Evolutionary conservation across 2,797 vertebrate genomes (phyloP).

Genomic region (Glossophaga mutica): DNA sequence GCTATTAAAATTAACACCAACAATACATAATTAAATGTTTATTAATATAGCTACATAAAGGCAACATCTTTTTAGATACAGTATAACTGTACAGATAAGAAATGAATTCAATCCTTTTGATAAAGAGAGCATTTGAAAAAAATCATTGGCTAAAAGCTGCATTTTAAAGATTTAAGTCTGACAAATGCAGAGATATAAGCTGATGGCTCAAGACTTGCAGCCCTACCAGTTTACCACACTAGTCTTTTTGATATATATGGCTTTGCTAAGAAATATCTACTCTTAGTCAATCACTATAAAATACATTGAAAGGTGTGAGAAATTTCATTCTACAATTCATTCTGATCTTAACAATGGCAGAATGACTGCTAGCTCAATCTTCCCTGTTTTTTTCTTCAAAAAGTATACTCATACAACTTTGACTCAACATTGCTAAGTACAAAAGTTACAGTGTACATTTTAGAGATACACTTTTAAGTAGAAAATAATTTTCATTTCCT

Average conservation of each 20-base stretch:
- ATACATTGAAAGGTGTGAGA: background rate
- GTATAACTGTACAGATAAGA: background rate
- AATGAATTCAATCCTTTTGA: slow-evolving; percentile 7
- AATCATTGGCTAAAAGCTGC: background rate
- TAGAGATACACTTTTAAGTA: background rate
- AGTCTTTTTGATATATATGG: background rate
- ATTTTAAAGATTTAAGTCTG: slow-evolving; percentile 5
- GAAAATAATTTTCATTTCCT: slow-evolving; percentile 11
- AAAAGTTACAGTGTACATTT: background rate
- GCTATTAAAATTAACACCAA: background rate
- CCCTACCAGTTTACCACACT: background rate
- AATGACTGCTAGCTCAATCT: background rate
- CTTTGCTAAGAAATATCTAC: background rate
- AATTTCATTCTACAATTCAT: background rate
- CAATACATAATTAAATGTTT: background rate
- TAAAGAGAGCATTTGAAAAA: background rate
- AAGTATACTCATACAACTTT: background rate
- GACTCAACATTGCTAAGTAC: background rate
- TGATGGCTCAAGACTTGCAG: background rate
- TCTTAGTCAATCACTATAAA: background rate
- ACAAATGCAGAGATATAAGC: background rate
- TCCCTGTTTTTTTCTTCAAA: slow-evolving; percentile 23
- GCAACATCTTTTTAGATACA: background rate
- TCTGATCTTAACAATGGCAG: background rate
- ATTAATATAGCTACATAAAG: background rate